These are phyloP conservation scores for Pachycephus smyrnensis DNA, from an alignment of 2,888 invertebrate genomes.

Conservation along the genomic window DNA sequence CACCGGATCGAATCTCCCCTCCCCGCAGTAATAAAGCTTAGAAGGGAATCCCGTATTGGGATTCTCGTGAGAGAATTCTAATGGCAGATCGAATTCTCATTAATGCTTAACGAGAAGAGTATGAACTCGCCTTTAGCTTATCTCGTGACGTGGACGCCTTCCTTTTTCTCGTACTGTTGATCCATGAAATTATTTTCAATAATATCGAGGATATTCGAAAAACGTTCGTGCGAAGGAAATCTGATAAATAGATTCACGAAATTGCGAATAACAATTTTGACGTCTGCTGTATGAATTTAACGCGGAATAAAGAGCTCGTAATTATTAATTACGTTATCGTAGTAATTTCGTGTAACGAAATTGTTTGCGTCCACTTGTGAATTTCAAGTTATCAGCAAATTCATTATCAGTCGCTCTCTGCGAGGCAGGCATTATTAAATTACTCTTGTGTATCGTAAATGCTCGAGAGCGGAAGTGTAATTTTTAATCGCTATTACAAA, in stretches of 20 bases:
- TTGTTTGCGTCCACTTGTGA: not conserved
- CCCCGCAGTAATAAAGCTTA: not conserved
- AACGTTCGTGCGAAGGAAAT: not conserved
- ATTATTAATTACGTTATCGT: not conserved
- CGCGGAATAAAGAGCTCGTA: not conserved
- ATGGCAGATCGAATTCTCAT: constrained; percentile 15
- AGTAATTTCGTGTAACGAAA: not conserved
- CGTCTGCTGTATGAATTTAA: not conserved
- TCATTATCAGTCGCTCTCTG: not conserved
- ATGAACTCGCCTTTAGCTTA: not conserved
- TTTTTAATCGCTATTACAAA: not conserved
- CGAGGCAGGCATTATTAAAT: not conserved
- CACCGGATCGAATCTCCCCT: not conserved
- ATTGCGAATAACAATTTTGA: not conserved
- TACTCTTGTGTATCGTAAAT: not conserved
- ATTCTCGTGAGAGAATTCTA: constrained; percentile 16
- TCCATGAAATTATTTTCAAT: not conserved
- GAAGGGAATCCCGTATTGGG: not conserved
- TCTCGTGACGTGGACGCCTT: not conserved
- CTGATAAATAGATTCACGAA: not conserved
- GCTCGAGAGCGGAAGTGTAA: not conserved
- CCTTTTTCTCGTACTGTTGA: not conserved
- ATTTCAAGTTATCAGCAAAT: not conserved
- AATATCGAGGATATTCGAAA: not conserved
- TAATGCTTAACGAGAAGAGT: constrained; percentile 2